Base-by-base conservation (phyloP, 2,113 vertebrate genomes). In the Hassar affinis region DNA sequence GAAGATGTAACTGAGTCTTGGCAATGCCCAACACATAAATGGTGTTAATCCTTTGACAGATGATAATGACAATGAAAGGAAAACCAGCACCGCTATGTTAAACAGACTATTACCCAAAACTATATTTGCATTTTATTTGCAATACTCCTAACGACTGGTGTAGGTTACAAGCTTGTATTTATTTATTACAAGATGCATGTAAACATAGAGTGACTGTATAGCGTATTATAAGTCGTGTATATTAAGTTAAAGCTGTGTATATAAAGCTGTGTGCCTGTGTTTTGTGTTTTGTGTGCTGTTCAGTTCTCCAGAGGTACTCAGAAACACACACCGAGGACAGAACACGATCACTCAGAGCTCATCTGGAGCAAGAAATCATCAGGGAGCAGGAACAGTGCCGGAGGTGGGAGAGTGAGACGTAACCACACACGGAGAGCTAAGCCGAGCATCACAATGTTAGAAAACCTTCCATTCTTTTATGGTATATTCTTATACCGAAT, bases 401-500 rank as follows among this genome's bases (percentile, higher is more conserved):
- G 61, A 2, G 61, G 27, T 69, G 20, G 11, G 42, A 72, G 25
- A n/a, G 14, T 17, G 42, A 49, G 69, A 47, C 11, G 22, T 47
- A 47, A n/a, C 1, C 12, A n/a, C 42, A 47, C 11, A 47, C 10
- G n/a, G 69, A 27, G 10, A 6, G 42, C 69, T 69, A 72, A 49
- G 25, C 42, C 25, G 30, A 72, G 25, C 42, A 27, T n/a, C 42
- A 72, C 27, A 14, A 27, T 72, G 27, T 27, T 6, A 49, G 42
- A 17, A 72, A 72, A 72, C 11, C 69, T 71, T 72, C 42, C 12
- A n/a, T n/a, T n/a, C n/a, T n/a, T n/a, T n/a, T n/a, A n/a, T n/a
- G n/a, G n/a, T n/a, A n/a, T n/a, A n/a, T n/a, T n/a, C n/a, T n/a
- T n/a, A n/a, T n/a, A n/a, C n/a, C n/a, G n/a, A n/a, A n/a, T n/a